Percentiles rank a stretch among this genome's conserved stretches.
Evolutionary conservation across 2,888 invertebrate species (phyloP).

Genomic region (Heliconius erato): DNA sequence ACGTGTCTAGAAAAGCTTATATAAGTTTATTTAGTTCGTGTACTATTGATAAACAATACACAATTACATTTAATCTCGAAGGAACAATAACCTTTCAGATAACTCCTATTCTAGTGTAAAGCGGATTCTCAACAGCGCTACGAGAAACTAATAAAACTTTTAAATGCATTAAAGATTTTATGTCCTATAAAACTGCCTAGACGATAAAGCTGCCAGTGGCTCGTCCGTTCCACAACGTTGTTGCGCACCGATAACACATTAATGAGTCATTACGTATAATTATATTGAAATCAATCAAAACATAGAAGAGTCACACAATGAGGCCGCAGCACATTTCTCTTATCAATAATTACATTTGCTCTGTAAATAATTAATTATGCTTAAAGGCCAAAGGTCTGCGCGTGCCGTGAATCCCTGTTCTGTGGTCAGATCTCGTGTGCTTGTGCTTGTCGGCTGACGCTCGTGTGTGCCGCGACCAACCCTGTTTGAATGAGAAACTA

Average conservation of each 20-base stretch:
- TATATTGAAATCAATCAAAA: slow-evolving; percentile 72
- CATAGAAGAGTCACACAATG: slow-evolving; percentile 71
- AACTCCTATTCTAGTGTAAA: slow-evolving; percentile 43
- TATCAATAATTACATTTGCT: slow-evolving; percentile 73
- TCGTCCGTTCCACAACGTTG: slow-evolving; percentile 29
- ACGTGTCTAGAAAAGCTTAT: slow-evolving; percentile 9
- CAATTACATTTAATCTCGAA: slow-evolving; percentile 34
- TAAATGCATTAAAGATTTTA: slow-evolving; percentile 36
- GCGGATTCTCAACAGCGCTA: slow-evolving; percentile 39
- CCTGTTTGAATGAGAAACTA: slow-evolving; percentile 86
- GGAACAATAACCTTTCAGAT: slow-evolving; percentile 41
- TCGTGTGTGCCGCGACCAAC: slow-evolving; percentile 52
- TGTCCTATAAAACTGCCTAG: slow-evolving; percentile 35
- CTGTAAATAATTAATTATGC: slow-evolving; percentile 78
- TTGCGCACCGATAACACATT: slow-evolving; percentile 57
- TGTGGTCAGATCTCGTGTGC: slow-evolving; percentile 58
- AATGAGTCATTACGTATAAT: slow-evolving; percentile 61
- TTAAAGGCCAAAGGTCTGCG: slow-evolving; percentile 81
- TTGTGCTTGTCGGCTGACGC: slow-evolving; percentile 65
- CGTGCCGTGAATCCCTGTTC: slow-evolving; percentile 68
- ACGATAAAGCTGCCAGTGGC: slow-evolving; percentile 37
- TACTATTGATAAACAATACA: slow-evolving; percentile 29
- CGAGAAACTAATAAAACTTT: slow-evolving; percentile 31
- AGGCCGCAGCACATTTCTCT: slow-evolving; percentile 69
- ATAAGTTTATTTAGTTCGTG: slow-evolving; percentile 4